These are phyloP conservation scores for Micoletzkya japonica DNA, from an alignment of 2,888 invertebrate species.

Conservation along the genomic window DNA sequence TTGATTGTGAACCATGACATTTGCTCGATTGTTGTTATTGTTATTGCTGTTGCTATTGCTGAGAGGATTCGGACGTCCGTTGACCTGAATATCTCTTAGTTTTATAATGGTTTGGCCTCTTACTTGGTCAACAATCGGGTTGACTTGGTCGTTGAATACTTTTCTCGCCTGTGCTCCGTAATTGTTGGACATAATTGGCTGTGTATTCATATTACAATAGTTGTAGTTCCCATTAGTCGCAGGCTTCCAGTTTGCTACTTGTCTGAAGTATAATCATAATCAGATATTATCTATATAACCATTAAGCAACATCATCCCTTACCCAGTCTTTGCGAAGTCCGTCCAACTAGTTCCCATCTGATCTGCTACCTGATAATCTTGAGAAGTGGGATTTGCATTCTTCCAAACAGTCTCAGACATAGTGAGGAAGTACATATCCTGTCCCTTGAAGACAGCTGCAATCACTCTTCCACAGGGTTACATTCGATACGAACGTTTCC, in stretches of 20 bases:
- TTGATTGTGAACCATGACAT: slow-evolving; percentile 27
- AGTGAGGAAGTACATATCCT: slow-evolving; percentile 47
- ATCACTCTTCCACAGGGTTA: background rate
- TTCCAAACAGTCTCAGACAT: slow-evolving; percentile 50
- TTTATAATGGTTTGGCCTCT: no score
- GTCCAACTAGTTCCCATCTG: slow-evolving; percentile 48
- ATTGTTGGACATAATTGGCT: slow-evolving; percentile 35
- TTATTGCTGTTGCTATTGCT: background rate
- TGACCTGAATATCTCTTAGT: background rate
- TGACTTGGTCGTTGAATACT: slow-evolving; percentile 48
- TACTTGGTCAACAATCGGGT: slow-evolving; percentile 36
- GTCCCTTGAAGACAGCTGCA: slow-evolving; percentile 48
- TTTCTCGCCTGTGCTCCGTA: slow-evolving; percentile 42
- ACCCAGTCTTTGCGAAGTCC: slow-evolving; percentile 50
- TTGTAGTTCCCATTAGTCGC: slow-evolving; percentile 37
- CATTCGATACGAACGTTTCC: slow-evolving; percentile 39
- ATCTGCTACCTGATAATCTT: slow-evolving; percentile 45
- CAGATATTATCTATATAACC: no score
- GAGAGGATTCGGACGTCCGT: no score
- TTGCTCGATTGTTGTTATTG: slow-evolving; percentile 6
- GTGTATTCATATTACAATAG: slow-evolving; percentile 42
- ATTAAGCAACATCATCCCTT: no score
- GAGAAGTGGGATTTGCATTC: slow-evolving; percentile 34
- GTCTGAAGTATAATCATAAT: slow-evolving; percentile 30
- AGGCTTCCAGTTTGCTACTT: slow-evolving; percentile 44